phyloP scores from a whole-genome alignment of 53 echinoderm and acorn worm species.

The Glandiceps talaboti region DNA sequence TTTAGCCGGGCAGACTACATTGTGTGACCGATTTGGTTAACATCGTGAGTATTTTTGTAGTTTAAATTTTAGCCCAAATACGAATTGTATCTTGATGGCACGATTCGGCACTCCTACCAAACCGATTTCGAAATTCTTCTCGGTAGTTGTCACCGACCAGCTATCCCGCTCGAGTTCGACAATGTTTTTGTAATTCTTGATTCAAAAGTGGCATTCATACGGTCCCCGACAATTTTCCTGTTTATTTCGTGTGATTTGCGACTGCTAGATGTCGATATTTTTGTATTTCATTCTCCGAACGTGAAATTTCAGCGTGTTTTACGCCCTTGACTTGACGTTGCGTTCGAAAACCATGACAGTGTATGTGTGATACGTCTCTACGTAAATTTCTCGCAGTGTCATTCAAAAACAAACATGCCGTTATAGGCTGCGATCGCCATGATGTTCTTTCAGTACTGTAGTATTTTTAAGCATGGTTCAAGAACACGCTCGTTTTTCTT shows the following conservation, averaged over 20 bases:
- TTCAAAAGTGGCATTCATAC: neutral
- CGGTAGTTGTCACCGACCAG: neutral
- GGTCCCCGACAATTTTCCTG: neutral
- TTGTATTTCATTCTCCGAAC: no score
- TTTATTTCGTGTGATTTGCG: neutral
- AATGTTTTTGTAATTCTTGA: neutral
- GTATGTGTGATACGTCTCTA: no score
- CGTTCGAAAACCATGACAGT: no score
- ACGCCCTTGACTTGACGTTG: no score
- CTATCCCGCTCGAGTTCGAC: neutral
- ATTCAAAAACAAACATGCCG: neutral
- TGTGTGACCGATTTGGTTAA: neutral
- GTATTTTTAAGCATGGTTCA: no score
- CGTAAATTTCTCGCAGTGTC: neutral
- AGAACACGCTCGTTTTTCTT: no score
- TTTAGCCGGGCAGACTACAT: neutral
- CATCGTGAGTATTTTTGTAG: neutral
- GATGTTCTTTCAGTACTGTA: no score
- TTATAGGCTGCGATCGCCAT: neutral
- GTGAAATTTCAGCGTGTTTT: no score
- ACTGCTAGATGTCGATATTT: neutral
- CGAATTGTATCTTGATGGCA: no score
- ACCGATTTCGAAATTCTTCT: neutral
- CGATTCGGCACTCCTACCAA: no score
- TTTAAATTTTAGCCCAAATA: no score